Evolutionary conservation across 2,113 vertebrate genomes (phyloP).

Genomic region (Peromyscus maniculatus): DNA sequence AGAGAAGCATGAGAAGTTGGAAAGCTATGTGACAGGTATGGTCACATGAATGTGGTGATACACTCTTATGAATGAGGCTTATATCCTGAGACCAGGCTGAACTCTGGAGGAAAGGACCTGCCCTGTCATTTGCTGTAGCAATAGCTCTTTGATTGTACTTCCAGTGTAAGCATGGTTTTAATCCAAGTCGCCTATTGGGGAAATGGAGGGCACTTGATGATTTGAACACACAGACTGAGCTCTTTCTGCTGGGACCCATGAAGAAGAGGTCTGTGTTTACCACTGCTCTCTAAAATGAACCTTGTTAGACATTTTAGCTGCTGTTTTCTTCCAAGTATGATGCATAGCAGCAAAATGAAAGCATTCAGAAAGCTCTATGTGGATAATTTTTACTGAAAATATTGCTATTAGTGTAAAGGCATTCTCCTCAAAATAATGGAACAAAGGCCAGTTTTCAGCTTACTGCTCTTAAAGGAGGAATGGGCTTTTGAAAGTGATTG

Average conservation of each 20-base stretch:
- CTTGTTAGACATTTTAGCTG: background rate
- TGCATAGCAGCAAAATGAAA: background rate
- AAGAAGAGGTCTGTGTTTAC: background rate
- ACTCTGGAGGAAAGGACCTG: background rate
- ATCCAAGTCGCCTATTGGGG: background rate
- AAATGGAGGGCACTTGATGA: constrained; percentile 27
- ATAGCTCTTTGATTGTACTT: background rate
- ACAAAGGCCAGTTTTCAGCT: constrained; percentile 62
- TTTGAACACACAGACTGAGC: background rate
- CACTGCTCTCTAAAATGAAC: background rate
- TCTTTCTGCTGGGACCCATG: background rate
- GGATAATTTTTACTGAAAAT: constrained; percentile 66
- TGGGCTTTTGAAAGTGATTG: constrained; percentile 65
- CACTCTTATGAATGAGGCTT: background rate
- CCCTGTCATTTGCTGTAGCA: background rate
- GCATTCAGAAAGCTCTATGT: constrained; percentile 46
- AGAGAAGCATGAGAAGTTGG: background rate
- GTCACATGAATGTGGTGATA: background rate
- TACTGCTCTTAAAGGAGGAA: constrained; percentile 61
- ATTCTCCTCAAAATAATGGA: constrained; percentile 64
- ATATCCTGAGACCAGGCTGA: background rate
- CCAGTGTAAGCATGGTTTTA: constrained; percentile 23
- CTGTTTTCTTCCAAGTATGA: constrained; percentile 12
- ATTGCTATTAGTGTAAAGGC: constrained; percentile 64
- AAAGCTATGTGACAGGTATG: background rate